Base-by-base conservation (phyloP, 2,113 vertebrate genomes). In the Leptosomus discolor region DNA sequence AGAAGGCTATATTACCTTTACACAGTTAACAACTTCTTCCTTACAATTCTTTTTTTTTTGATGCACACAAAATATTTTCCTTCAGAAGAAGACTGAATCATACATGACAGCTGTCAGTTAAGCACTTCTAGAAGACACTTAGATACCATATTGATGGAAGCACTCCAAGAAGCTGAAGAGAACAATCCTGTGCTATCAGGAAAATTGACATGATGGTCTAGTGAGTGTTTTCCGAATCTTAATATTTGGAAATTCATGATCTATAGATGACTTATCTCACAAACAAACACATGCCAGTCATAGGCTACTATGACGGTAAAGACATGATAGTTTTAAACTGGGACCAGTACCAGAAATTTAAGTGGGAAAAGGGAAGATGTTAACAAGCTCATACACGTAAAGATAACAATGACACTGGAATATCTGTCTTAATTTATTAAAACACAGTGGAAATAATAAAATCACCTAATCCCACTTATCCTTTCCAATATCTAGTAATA, bases 51-150 rank as follows among this genome's bases (percentile, higher is more conserved):
- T 67, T 36, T 48, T 73, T 48, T 65, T 71, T 63, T 43, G 87
- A 81, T 70, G n/a, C 15, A 4, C 50, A 77, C 14, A 84, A 91
- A 88, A 68, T 93, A 71, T 70, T 92, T 95, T 95, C 58, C 43
- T 88, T 93, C 29, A 57, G 53, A 63, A 79, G 32, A 64, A 74
- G 61, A 53, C 27, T 65, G 70, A 93, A 34, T 90, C 92, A 84
- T 86, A 67, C 7, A 2, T 69, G 93, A 80, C 63, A 95, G 75
- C 82, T 96, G 85, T 90, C 92, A 97, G 80, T 95, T 91, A 91
- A 85, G 39, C 50, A 78, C 63, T 94, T 90, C 60, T 93, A 95
- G 79, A 93, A 96, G 83, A 80, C 60, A 56, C 41, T 46, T 43
- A 88, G 78, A 77, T 90, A 80, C 80, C 41, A 58, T 92, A 80